Conservation (phyloP, 2,797 vertebrate species). For the Acropternis orthonyx region DNA sequence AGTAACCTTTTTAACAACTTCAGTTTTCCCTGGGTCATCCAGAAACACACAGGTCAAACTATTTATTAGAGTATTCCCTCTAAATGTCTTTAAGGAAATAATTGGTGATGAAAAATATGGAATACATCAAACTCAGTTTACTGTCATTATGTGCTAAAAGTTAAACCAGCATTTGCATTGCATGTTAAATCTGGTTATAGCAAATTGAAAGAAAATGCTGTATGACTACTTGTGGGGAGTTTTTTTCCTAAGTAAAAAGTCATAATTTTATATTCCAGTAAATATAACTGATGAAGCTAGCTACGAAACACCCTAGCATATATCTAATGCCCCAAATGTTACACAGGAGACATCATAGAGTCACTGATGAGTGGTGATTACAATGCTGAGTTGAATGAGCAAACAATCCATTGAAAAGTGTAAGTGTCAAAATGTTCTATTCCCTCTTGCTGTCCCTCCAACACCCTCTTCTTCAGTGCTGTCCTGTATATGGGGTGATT, state of each 20-base stretch:
- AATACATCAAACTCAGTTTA: neutral
- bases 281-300: neutral
- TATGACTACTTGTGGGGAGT: neutral
- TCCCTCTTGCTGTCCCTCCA: neutral
- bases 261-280: constrained; percentile 17
- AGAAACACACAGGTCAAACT: neutral
- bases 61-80: neutral
- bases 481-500: neutral
- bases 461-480: neutral
- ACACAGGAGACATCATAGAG: neutral
- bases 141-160: neutral
- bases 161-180: neutral
- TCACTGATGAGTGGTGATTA: constrained; percentile 22
- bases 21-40: neutral
- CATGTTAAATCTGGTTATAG: neutral
- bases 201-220: neutral
- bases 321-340: neutral
- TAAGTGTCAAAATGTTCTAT: neutral
- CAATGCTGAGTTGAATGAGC: neutral
- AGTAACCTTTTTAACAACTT: neutral
- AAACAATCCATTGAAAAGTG: neutral
- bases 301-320: neutral
- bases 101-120: neutral
- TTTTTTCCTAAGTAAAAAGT: neutral
- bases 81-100: neutral